These are phyloP conservation scores for Cyprinodon tularosa DNA, from an alignment of 2,113 vertebrate species.

Conservation along the genomic window DNA sequence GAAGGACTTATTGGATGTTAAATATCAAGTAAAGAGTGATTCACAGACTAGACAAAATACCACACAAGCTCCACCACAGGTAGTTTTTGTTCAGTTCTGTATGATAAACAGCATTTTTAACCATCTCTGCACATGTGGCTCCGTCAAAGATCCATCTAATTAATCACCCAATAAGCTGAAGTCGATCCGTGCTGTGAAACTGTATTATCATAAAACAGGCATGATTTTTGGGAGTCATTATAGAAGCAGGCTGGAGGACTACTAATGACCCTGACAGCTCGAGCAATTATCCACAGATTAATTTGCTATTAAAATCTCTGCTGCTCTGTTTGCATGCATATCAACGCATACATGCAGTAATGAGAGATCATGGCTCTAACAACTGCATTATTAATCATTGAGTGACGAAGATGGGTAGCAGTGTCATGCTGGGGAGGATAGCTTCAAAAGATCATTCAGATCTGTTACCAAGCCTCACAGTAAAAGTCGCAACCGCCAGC, in stretches of 20 bases:
- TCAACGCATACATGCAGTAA: constrained; percentile 49
- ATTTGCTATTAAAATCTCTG: constrained; percentile 47
- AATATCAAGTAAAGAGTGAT: not conserved
- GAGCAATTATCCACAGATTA: constrained; percentile 63
- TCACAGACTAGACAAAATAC: not conserved
- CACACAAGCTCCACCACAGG: constrained; percentile 6
- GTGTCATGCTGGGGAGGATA: constrained; percentile 30
- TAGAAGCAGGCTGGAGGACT: constrained; percentile 42
- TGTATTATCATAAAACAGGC: constrained; percentile 37
- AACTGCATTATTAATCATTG: constrained; percentile 49
- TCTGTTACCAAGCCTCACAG: constrained; percentile 32
- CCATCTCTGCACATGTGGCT: not conserved
- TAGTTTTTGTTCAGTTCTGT: constrained; percentile 4
- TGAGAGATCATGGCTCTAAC: constrained; percentile 44
- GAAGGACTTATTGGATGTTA: not conserved
- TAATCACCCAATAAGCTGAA: constrained; percentile 35
- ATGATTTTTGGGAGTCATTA: constrained; percentile 39
- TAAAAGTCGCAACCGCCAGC: constrained; percentile 28
- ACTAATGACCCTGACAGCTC: constrained; percentile 57
- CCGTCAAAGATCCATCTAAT: constrained; percentile 27
- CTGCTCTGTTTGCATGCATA: constrained; percentile 48
- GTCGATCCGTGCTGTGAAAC: constrained; percentile 17
- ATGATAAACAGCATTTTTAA: not conserved
- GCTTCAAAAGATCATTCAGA: constrained; percentile 56
- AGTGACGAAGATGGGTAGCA: constrained; percentile 41